Evolutionary conservation across 1,140 invertebrate species (phyloP).

Genomic region (Halesus radiatus): DNA sequence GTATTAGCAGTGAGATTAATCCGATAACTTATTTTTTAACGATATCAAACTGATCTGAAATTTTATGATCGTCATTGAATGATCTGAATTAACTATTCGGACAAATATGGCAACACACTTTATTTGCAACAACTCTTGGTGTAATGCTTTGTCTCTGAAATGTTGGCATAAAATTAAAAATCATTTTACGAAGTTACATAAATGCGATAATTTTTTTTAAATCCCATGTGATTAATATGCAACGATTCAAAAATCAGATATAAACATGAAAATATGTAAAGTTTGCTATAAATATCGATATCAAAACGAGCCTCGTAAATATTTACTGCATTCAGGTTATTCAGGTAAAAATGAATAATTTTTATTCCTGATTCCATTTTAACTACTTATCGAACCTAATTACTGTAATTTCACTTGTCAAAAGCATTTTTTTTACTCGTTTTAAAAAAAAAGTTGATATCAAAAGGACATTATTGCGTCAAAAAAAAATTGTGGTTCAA

Average conservation of each 20-base stretch:
- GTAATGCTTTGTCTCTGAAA: neutral
- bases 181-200: neutral
- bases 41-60: neutral
- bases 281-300: too few relatives aligned
- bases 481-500: too few relatives aligned
- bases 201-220: neutral
- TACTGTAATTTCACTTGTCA: too few relatives aligned
- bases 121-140: too few relatives aligned
- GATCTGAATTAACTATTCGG: neutral
- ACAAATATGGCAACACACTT: neutral
- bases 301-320: too few relatives aligned
- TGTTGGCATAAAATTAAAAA: neutral
- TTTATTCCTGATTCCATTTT: too few relatives aligned
- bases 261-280: neutral
- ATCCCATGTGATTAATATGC: slow-evolving; percentile 4
- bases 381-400: too few relatives aligned
- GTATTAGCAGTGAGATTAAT: slow-evolving; percentile 39
- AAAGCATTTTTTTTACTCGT: too few relatives aligned
- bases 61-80: slow-evolving; percentile 7
- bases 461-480: too few relatives aligned
- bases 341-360: too few relatives aligned
- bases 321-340: too few relatives aligned
- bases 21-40: neutral
- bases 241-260: neutral
- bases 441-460: too few relatives aligned